A percentile compares a stretch with the other conserved stretches of the same genome.
phyloP scores from a whole-genome alignment of 2,888 invertebrate species.

The Hydraecia micacea region DNA sequence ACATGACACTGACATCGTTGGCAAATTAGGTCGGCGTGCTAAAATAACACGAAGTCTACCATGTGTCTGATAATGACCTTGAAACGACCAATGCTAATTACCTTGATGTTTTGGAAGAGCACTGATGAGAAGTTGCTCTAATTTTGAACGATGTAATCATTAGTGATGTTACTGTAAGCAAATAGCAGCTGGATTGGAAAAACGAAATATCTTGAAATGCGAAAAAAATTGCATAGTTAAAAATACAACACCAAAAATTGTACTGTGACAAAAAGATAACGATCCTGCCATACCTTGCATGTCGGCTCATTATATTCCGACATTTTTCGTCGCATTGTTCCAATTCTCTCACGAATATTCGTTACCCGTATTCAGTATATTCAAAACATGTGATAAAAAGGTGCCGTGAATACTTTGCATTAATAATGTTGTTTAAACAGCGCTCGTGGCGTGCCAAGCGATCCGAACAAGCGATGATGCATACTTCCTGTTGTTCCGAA shows the following conservation, averaged over 20 bases:
- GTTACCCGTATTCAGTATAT: constrained; percentile 50
- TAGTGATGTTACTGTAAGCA: neutral
- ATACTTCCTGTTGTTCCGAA: constrained; percentile 62
- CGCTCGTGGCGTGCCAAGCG: constrained; percentile 50
- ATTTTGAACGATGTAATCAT: constrained; percentile 31
- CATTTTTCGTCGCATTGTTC: constrained; percentile 52
- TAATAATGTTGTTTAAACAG: constrained; percentile 51
- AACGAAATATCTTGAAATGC: too few relatives aligned
- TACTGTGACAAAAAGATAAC: neutral
- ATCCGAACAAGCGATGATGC: constrained; percentile 63
- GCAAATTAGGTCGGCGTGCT: constrained; percentile 69
- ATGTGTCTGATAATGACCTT: constrained; percentile 70
- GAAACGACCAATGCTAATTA: constrained; percentile 55
- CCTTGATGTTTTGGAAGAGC: constrained; percentile 41
- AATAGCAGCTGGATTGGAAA: constrained; percentile 7
- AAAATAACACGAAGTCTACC: constrained; percentile 71
- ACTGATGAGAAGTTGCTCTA: constrained; percentile 20
- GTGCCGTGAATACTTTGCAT: constrained; percentile 61
- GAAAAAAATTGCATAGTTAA: neutral
- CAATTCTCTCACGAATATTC: constrained; percentile 57
- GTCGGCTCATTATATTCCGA: constrained; percentile 37
- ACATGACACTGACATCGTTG: constrained; percentile 75
- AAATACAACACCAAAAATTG: neutral
- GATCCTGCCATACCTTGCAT: constrained; percentile 33
- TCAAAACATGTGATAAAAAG: constrained; percentile 48